Percentiles rank a stretch among this genome's conserved stretches.
Conservation (phyloP, 2,797 vertebrate species). For the Protonibea diacanthus region DNA sequence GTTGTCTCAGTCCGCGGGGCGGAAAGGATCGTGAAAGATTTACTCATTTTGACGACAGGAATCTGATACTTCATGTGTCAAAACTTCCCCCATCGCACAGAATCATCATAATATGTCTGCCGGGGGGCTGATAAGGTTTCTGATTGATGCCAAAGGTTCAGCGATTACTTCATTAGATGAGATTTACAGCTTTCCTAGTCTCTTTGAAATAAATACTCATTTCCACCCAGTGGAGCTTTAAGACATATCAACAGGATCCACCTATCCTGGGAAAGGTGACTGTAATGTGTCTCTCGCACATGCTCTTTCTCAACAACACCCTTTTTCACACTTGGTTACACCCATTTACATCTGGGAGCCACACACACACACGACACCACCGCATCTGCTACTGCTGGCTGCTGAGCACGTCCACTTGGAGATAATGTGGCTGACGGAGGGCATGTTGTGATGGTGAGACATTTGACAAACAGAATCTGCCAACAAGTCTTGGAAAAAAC, state of each 20-base stretch:
- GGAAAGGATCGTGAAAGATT: constrained; percentile 58
- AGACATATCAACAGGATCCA: constrained; percentile 22
- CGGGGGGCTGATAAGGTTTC: constrained; percentile 18
- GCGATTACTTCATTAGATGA: constrained; percentile 32
- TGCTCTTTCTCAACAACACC: constrained; percentile 48
- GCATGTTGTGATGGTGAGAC: background rate
- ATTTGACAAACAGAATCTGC: background rate
- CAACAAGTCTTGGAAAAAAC: background rate
- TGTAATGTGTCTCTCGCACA: constrained; percentile 8
- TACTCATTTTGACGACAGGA: constrained; percentile 50
- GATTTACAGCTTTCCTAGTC: constrained; percentile 44
- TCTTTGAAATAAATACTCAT: constrained; percentile 41
- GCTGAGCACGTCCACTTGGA: constrained; percentile 5
- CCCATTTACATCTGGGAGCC: constrained; percentile 52
- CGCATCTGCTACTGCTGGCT: background rate
- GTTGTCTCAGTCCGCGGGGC: constrained; percentile 37
- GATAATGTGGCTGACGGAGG: background rate
- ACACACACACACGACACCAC: constrained; percentile 19
- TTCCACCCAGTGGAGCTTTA: constrained; percentile 21
- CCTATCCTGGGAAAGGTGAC: constrained; percentile 44
- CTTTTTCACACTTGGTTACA: constrained; percentile 50
- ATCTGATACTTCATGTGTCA: constrained; percentile 44
- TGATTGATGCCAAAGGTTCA: constrained; percentile 30
- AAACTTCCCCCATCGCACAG: constrained; percentile 4
- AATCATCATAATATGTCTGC: background rate